Evolutionary conservation across 1,140 invertebrate species (phyloP), one percentile per base, ranked within the genome.

Genomic region (Brachionus rotundiformis): DNA sequence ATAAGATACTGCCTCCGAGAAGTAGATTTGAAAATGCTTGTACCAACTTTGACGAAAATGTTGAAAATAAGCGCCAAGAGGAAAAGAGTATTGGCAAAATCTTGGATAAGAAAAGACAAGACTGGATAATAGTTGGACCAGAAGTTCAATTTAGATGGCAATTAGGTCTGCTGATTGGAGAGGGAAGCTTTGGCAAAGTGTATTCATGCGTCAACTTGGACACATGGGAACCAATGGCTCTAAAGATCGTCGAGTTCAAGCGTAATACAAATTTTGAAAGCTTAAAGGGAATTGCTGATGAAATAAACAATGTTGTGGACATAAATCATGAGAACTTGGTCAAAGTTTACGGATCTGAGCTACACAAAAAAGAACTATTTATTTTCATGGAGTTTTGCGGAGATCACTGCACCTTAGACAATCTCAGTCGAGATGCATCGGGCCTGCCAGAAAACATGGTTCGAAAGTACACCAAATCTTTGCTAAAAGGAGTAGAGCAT

Each of bases 301-400:
- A 79, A 25, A 79, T 79, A 54, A 79, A 79, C 27, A 79, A 79
- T 63, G 59, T 79, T 6, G 31, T 39, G 13, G 59, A 79, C 25
- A 79, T 79, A 59, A 39, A 54, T 54, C 76, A 79, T 79, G 76
- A 79, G 16, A 79, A 79, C 59, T 63, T 79, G 29, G 76, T 79
- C 6, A 79, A 59, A 79, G 59, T 79, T 6, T 79, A 79, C 33
- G 76, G 76, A 13, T 36, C 33, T 36, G 76, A 79, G 33, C 25
- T 79, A 7, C 76, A 79, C 29, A 23, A 47, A 8, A 79, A 79
- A 31, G 76, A 79, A 39, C 31, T 79, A 29, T 79, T 79, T n/a
- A 79, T 79, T 23, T 79, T 79, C 41, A 79, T 79, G 76, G 76
- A 79, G 25, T 79, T 79, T 63, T 79, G 76, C 33, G 76, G 76